Evolutionary conservation across 2,113 vertebrate species (phyloP), one percentile per base, ranked within the genome.

Genomic region (Eulemur macaco): DNA sequence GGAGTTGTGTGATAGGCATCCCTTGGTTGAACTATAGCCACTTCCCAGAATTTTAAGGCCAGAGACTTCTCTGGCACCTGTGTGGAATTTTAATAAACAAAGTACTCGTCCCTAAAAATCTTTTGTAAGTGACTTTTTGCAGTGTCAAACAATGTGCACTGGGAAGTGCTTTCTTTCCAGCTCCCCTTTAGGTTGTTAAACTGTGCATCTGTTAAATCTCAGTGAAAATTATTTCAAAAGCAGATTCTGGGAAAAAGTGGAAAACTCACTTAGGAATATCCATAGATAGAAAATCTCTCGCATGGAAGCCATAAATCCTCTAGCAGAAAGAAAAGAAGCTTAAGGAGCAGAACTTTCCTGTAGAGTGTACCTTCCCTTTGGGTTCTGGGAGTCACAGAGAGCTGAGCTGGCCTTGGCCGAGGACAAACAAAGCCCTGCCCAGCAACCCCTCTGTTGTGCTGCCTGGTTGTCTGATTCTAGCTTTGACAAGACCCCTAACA

Each of bases 211-310:
- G 64, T 96, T 91, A 83, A 68, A 86, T 93, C 54, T 96, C 23
- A 14, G 76, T 91, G 77, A 89, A 78, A 95, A 90, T 74, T 92
- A 84, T 89, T 90, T 95, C 83, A 88, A 39, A 96, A 88, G 95
- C 82, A 73, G 86, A 92, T 95, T 3, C n/a, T 83, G 23, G 60
- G 76, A 29, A 34, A n/a, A n/a, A 47, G 34, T 11, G 18, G 47
- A 78, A 52, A 78, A 21, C 50, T 77, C 29, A 54, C 50, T 82
- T 76, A 8, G 45, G 77, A 92, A 78, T 90, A 74, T 23, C 77
- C 31, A 34, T 34, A 47, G 64, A 78, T 27, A 47, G 71, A 83
- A 86, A 89, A 58, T 86, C 37, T 95, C 29, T 97, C 1, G 5
- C 52, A n/a, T 0, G 6, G 37, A 92, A 91, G 66, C 68, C 64